These are phyloP conservation scores for Lasioglossum vierecki DNA, from an alignment of 2,888 invertebrate genomes.

Conservation along the genomic window DNA sequence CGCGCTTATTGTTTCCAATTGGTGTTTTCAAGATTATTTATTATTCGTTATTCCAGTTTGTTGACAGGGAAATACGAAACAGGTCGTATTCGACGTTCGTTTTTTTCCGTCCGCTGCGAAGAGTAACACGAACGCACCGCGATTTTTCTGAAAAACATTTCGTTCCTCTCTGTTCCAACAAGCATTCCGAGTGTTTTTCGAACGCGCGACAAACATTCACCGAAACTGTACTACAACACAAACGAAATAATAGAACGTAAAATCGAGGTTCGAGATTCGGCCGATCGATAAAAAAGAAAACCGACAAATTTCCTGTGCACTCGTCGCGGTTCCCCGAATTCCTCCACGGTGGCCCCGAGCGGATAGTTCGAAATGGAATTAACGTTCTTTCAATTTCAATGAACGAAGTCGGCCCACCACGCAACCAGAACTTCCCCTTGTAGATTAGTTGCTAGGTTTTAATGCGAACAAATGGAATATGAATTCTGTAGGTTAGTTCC, in stretches of 20 bases:
- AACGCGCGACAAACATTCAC: neutral
- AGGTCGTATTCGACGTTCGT: too few relatives aligned
- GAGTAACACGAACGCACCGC: too few relatives aligned
- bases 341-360: neutral
- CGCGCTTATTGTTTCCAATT: too few relatives aligned
- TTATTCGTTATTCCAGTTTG: too few relatives aligned
- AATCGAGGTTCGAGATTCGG: neutral
- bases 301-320: neutral
- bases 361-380: neutral
- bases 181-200: neutral
- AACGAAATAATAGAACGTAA: neutral
- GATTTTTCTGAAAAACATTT: neutral
- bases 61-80: too few relatives aligned
- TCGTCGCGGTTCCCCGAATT: neutral
- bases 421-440: neutral
- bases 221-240: neutral
- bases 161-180: neutral
- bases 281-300: neutral
- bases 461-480: neutral
- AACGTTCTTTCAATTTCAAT: neutral
- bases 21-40: too few relatives aligned
- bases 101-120: too few relatives aligned
- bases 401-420: neutral
- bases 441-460: neutral
- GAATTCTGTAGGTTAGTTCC: neutral